phyloP scores from a whole-genome alignment of 1,140 invertebrate genomes.

The Rhynchophorus ferrugineus region DNA sequence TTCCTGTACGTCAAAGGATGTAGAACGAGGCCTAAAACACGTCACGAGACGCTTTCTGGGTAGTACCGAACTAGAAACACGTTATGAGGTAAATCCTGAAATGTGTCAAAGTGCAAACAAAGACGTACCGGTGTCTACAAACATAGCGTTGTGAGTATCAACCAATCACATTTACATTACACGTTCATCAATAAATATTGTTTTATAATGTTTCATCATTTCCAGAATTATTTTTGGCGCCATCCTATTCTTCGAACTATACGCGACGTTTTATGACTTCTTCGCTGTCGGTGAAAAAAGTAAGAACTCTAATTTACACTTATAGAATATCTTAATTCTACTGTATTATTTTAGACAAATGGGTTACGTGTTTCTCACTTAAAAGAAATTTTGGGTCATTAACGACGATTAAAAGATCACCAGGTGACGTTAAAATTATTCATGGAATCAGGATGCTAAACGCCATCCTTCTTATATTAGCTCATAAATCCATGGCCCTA shows the following conservation, averaged over 20 bases:
- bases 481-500: conserved; percentile 67
- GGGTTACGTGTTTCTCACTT: conserved; percentile 57
- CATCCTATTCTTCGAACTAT: conserved; percentile 26
- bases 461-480: conserved; percentile 54
- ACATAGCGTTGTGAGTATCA: conserved; percentile 43
- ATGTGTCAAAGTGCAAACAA: conserved; percentile 47
- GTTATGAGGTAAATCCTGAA: conserved; percentile 46
- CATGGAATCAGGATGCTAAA: conserved; percentile 64
- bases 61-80: conserved; percentile 44
- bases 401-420: conserved; percentile 41
- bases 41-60: conserved; percentile 26
- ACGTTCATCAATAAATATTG: no score
- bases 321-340: conserved; percentile 6
- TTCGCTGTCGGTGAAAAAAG: conserved; percentile 26
- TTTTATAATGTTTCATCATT: conserved; percentile 7
- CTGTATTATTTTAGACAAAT: conserved; percentile 27
- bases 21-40: conserved; percentile 44
- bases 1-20: conserved; percentile 48
- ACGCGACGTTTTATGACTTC: conserved; percentile 32
- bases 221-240: conserved; percentile 30
- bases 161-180: background rate
- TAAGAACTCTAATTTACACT: conserved; percentile 13
- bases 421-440: conserved; percentile 54
- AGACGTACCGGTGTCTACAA: conserved; percentile 38
- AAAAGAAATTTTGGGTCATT: conserved; percentile 54